Conservation (phyloP, 1,140 invertebrate genomes). For the Atta cephalotes region DNA sequence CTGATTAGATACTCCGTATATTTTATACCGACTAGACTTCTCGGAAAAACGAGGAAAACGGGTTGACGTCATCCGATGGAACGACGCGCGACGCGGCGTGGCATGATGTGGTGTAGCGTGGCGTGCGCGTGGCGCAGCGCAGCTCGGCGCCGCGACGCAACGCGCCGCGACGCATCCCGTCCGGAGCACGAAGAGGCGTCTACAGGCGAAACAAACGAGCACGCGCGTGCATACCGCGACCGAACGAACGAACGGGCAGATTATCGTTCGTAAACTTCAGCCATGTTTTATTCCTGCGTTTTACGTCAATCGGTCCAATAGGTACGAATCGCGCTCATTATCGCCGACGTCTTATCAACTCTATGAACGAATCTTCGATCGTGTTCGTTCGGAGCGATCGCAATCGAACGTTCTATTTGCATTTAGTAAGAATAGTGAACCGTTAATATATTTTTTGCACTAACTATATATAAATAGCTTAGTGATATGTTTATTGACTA, state of each 20-base stretch:
- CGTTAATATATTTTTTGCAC: neutral
- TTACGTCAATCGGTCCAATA: slow-evolving; percentile 28
- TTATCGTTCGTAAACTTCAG: slow-evolving; percentile 32
- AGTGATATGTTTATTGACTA: neutral
- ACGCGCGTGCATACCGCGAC: neutral
- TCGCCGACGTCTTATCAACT: slow-evolving; percentile 35
- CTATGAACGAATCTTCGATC: slow-evolving; percentile 21
- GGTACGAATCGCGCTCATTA: slow-evolving; percentile 6
- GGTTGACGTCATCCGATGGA: slow-evolving; percentile 42
- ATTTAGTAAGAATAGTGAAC: neutral
- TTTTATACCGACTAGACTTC: slow-evolving; percentile 11
- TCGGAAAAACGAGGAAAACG: slow-evolving; percentile 60
- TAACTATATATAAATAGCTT: neutral
- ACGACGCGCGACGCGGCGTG: neutral
- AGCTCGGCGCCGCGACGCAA: neutral
- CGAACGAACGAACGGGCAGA: neutral
- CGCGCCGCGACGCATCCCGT: neutral
- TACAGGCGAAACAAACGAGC: slow-evolving; percentile 19
- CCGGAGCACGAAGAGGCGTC: neutral
- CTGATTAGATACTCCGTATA: slow-evolving; percentile 8
- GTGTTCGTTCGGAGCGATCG: neutral
- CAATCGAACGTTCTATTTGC: neutral
- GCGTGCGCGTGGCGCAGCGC: neutral
- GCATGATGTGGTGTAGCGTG: no score
- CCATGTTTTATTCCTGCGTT: slow-evolving; percentile 37